Base-by-base conservation (phyloP, 2,113 vertebrate genomes). In the Dromaius novaehollandiae region DNA sequence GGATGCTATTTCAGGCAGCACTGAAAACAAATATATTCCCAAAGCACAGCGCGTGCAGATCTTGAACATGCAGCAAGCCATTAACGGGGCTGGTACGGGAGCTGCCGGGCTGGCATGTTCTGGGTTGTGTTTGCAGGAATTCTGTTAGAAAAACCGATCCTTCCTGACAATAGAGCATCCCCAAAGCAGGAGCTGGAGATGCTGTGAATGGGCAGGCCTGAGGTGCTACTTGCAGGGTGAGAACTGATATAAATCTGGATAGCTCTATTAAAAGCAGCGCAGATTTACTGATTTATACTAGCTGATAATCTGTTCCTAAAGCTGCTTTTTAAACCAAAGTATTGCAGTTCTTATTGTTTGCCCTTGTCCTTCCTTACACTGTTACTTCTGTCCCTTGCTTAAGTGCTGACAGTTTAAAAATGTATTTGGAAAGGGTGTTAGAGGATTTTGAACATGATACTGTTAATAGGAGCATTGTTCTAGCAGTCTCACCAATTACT, bases 31-130 rank as follows among this genome's bases (percentile, higher is more conserved):
- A 86, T 22, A 15, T 61, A 61, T 79, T 96, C 85, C 88, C 89
- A 68, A 73, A 83, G 88, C 36, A 64, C 91, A 79, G 13, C 2
- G n/a, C 22, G 6, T 4, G 32, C 46, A 74, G 40, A 79, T 88
- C 92, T 64, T 88, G 85, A 81, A 88, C 71, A 46, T 91, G 51
- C 51, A 91, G 80, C 90, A 96, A 94, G 83, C 93, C 93, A 95
- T 96, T 96, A 95, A 64, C 82, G 70, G 84, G 32, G 44, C 75
- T 93, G 78, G 50, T n/a, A 13, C 24, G 64, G 82, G 71, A 94
- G 36, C 46, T 91, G 76, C 56, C 48, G 88, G 95, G 42, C 89
- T 95, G 86, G 91, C 86, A 86, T 65, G 36, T 94, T 71, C 83
- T 46, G 69, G 55, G 46, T 75, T 75, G 3, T 53, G 22, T 44